phyloP scores from a whole-genome alignment of 2,888 invertebrate genomes.

The Epirrhoe alternata region DNA sequence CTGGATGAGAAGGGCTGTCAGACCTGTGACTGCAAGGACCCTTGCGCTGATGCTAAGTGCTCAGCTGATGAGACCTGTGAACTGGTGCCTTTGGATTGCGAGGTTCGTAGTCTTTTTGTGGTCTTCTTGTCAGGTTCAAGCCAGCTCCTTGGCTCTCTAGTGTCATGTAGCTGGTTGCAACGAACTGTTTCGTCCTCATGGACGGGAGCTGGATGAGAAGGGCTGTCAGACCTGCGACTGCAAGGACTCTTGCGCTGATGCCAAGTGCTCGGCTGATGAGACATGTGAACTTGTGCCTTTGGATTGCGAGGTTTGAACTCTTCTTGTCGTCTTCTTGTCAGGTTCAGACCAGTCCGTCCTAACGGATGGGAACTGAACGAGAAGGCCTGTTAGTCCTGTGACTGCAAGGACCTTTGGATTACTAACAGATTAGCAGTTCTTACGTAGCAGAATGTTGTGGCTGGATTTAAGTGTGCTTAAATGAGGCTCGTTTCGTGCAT shows the following conservation, averaged over 20 bases:
- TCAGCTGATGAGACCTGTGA: slow-evolving; percentile 85
- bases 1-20: slow-evolving; percentile 87
- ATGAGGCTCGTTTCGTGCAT: too few relatives aligned
- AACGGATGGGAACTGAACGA: slow-evolving; percentile 71
- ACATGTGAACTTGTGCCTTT: slow-evolving; percentile 75
- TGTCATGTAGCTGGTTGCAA: background rate
- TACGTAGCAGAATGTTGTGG: too few relatives aligned
- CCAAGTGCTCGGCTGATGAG: slow-evolving; percentile 88
- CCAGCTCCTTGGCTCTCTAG: too few relatives aligned
- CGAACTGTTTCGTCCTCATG: slow-evolving; percentile 61
- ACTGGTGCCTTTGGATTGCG: slow-evolving; percentile 75
- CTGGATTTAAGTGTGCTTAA: too few relatives aligned
- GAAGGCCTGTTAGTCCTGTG: slow-evolving; percentile 90
- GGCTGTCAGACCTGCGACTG: slow-evolving; percentile 92
- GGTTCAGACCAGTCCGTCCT: slow-evolving; percentile 51
- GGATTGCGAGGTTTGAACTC: slow-evolving; percentile 70
- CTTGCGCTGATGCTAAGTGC: slow-evolving; percentile 90
- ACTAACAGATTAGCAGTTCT: too few relatives aligned
- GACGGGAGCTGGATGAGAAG: slow-evolving; percentile 69
- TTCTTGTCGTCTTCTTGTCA: slow-evolving; percentile 47
- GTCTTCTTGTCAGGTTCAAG: too few relatives aligned
- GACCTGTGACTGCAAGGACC: slow-evolving; percentile 90
- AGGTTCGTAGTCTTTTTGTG: slow-evolving; percentile 52
- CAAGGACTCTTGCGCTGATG: slow-evolving; percentile 90
- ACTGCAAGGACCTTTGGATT: slow-evolving; percentile 92